phyloP scores from a whole-genome alignment of 2,888 invertebrate genomes.

The Microplitis deprimator region DNA sequence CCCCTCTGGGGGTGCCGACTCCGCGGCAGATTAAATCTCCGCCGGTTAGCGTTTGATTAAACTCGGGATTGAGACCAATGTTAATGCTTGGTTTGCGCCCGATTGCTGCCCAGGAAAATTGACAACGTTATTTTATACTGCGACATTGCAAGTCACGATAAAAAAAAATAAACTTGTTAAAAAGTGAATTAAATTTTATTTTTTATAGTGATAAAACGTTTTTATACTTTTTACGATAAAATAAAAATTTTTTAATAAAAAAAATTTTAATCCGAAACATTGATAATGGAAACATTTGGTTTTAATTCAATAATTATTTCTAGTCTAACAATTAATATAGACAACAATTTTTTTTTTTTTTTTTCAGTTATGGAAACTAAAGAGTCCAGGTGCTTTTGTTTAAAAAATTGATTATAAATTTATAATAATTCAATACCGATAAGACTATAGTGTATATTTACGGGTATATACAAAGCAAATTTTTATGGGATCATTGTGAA shows the following conservation, averaged over 20 bases:
- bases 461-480: not conserved
- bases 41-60: constrained; percentile 71
- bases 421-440: too few relatives aligned
- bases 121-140: constrained; percentile 27
- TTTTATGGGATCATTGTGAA: constrained; percentile 54
- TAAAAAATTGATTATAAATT: too few relatives aligned
- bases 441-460: not conserved
- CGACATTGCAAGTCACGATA: constrained; percentile 15
- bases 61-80: constrained; percentile 68
- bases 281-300: too few relatives aligned
- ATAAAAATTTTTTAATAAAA: constrained; percentile 20
- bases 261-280: not conserved
- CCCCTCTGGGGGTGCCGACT: constrained; percentile 47
- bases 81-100: constrained; percentile 60
- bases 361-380: too few relatives aligned
- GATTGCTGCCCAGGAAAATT: constrained; percentile 38
- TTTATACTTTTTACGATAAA: not conserved
- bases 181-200: constrained; percentile 39
- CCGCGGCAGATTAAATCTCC: constrained; percentile 70
- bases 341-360: too few relatives aligned
- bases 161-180: constrained; percentile 6
- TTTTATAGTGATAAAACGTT: constrained; percentile 11
- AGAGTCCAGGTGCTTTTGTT: too few relatives aligned
- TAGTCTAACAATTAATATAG: too few relatives aligned
- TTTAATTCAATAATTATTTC: too few relatives aligned